Base-by-base conservation (phyloP, 2,797 vertebrate genomes). In the Myiotriccus ornatus region DNA sequence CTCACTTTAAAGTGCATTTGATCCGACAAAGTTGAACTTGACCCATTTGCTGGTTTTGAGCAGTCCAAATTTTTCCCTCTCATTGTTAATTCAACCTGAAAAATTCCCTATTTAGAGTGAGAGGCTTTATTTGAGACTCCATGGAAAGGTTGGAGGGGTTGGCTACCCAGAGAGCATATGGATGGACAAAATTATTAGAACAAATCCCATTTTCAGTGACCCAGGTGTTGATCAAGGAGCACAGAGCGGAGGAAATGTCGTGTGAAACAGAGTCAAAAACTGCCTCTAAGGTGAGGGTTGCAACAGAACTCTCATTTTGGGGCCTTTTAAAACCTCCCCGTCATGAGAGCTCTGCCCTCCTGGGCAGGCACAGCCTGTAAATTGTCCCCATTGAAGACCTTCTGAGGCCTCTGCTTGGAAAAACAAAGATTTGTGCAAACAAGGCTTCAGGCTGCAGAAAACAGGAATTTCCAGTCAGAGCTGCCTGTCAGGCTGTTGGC, bases 391-490 rank as follows among this genome's bases (percentile, higher is more conserved):
- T 44, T 23, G 39, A n/a, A 77, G 30, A 74, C 28, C n/a, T 55
- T 39, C 46, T 39, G 34, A n/a, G 6, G 7, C 47, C 25, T 73
- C 24, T 62, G 18, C 56, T 79, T 4, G 8, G 44, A 12, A 88
- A 78, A 68, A 19, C 10, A 44, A 25, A 47, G n/a, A 22, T 62
- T 62, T 65, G n/a, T 27, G 63, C 56, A 65, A 59, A 30, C 34
- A 37, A 0, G 1, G 30, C 32, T 46, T 49, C 67, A 16, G 22
- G 57, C 30, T 30, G 47, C 1, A 13, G 46, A 20, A 39, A 84
- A 76, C 34, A 6, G 59, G 91, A 70, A 73, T 87, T 92, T 87
- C 86, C 89, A 82, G 79, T 14, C 67, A 20, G 67, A 85, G 37
- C 79, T 39, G 50, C 64, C 59, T 3, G 0, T 44, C 7, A 0